These are phyloP conservation scores for Drosophila pseudoobscura DNA, from an alignment of 1,140 invertebrate species.

Conservation along the genomic window DNA sequence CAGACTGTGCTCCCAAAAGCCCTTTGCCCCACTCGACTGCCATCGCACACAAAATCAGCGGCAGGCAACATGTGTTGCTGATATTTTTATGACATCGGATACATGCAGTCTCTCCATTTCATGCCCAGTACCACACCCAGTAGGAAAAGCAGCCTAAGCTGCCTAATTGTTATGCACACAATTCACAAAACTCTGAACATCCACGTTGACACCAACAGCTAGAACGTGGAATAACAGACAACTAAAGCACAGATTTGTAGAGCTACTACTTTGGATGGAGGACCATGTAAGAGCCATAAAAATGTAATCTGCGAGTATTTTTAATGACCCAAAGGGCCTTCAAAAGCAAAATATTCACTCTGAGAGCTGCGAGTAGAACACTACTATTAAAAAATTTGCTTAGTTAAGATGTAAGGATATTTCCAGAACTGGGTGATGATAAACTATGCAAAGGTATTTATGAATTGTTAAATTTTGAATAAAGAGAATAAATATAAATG, in stretches of 20 bases:
- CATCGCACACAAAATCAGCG: slow-evolving; percentile 39
- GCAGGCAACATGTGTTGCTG: slow-evolving; percentile 69
- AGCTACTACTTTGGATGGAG: slow-evolving; percentile 22
- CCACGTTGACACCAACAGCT: slow-evolving; percentile 36
- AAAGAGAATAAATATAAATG: no score
- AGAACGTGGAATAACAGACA: slow-evolving; percentile 11
- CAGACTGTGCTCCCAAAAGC: background rate
- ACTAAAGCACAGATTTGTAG: slow-evolving; percentile 38
- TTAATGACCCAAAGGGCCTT: slow-evolving; percentile 41
- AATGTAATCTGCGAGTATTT: slow-evolving; percentile 51
- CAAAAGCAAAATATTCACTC: slow-evolving; percentile 19
- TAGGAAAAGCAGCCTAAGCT: slow-evolving; percentile 55
- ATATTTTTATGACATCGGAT: slow-evolving; percentile 70
- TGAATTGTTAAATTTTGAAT: no score
- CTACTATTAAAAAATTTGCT: slow-evolving; percentile 8
- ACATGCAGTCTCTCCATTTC: slow-evolving; percentile 44
- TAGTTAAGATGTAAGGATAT: slow-evolving; percentile 20
- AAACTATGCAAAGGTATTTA: background rate
- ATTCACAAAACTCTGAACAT: slow-evolving; percentile 46
- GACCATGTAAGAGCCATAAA: slow-evolving; percentile 45
- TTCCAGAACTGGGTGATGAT: slow-evolving; percentile 9
- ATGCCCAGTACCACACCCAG: slow-evolving; percentile 26
- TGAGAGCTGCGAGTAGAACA: slow-evolving; percentile 5
- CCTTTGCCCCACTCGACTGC: background rate
- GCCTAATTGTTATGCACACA: slow-evolving; percentile 71